Conservation (phyloP, 2,888 invertebrate genomes). For the Dicranocentrus wangi region DNA sequence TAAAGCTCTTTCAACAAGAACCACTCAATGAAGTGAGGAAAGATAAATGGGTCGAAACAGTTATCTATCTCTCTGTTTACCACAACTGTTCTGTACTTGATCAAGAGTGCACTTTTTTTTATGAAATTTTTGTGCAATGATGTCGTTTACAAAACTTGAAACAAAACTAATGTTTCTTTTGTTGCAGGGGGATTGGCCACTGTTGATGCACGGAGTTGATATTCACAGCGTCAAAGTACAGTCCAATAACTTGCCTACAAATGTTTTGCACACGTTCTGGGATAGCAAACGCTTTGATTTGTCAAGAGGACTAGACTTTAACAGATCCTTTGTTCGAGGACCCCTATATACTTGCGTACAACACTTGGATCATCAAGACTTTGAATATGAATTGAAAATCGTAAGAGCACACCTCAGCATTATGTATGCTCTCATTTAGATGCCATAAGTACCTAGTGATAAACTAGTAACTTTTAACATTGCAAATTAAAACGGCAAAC, state of each 20-base stretch:
- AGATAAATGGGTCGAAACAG: neutral
- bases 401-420: too few relatives aligned
- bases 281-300: conserved; percentile 86
- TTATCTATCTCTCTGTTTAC: too few relatives aligned
- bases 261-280: conserved; percentile 84
- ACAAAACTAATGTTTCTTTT: neutral
- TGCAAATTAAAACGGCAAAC: too few relatives aligned
- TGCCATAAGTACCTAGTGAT: too few relatives aligned
- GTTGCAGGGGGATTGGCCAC: conserved; percentile 67
- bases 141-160: neutral
- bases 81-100: neutral
- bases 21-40: too few relatives aligned
- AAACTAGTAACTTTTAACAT: too few relatives aligned
- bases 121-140: neutral
- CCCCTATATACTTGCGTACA: conserved; percentile 69
- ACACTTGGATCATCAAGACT: conserved; percentile 74
- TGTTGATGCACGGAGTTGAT: conserved; percentile 57
- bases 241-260: conserved; percentile 74
- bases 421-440: too few relatives aligned
- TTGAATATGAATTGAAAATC: conserved; percentile 72
- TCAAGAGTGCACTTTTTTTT: neutral
- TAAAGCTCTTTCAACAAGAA: too few relatives aligned
- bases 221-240: conserved; percentile 53
- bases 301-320: conserved; percentile 86
- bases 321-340: conserved; percentile 58